Percentiles rank a stretch among this genome's conserved stretches.
Conservation (phyloP, 2,113 vertebrate genomes). For the Serilophus lunatus region DNA sequence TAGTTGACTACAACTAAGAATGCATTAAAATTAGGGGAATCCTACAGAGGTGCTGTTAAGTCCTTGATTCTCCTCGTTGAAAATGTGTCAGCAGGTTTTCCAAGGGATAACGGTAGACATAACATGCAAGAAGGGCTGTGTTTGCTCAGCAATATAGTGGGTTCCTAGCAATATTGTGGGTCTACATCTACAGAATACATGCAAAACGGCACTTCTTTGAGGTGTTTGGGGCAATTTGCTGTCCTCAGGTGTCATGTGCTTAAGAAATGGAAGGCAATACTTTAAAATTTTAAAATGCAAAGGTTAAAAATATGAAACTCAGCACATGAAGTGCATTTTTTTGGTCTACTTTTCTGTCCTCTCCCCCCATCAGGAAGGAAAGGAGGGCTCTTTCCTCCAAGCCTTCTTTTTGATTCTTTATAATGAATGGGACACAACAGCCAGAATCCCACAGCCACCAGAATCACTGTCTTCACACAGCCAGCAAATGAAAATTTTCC, state of each 20-base stretch:
- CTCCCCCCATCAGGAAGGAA: not conserved
- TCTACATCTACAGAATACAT: not conserved
- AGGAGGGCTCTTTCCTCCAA: not conserved
- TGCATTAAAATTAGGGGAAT: not conserved
- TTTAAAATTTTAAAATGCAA: not conserved
- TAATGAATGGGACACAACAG: not conserved
- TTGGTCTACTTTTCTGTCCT: not conserved
- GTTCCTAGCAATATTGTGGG: rapidly evolving
- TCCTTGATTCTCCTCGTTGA: not conserved
- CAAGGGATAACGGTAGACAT: not conserved
- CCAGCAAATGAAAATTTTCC: not conserved
- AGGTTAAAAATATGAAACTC: not conserved
- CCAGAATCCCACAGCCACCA: not conserved
- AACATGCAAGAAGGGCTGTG: not conserved
- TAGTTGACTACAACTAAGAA: not conserved
- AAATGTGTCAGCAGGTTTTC: not conserved
- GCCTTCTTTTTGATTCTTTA: not conserved
- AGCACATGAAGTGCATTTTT: not conserved
- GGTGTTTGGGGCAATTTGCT: not conserved
- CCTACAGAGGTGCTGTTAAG: not conserved
- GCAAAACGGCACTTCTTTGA: not conserved
- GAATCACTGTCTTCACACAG: not conserved
- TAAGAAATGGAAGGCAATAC: not conserved
- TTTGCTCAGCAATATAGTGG: not conserved
- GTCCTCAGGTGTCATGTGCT: not conserved